Evolutionary conservation across 1,140 invertebrate genomes (phyloP).

Genomic region (Brachionus paranguensis): DNA sequence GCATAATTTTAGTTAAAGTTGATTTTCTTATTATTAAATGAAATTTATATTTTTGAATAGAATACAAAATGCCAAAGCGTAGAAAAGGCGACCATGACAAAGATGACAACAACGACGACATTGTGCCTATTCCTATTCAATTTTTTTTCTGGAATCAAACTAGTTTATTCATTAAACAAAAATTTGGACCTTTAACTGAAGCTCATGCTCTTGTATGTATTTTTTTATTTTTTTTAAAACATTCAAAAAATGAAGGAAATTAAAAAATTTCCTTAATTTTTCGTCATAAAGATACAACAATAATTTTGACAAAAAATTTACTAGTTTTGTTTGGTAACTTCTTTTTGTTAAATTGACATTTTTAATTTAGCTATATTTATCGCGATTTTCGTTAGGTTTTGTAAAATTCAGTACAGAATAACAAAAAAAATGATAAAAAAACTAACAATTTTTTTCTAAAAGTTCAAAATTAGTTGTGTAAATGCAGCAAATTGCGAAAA

Average conservation of each 20-base stretch:
- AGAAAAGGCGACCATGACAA: constrained; percentile 41
- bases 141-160: constrained; percentile 95
- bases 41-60: not conserved
- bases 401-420: no score
- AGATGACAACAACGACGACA: constrained; percentile 55
- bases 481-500: no score
- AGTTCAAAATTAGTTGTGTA: no score
- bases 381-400: no score
- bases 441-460: no score
- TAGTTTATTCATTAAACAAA: constrained; percentile 41
- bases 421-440: no score
- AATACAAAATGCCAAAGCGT: constrained; percentile 40
- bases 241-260: not conserved
- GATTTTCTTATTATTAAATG: not conserved
- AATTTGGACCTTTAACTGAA: constrained; percentile 38
- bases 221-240: not conserved
- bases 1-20: not conserved
- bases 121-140: constrained; percentile 90
- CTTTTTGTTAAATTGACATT: no score
- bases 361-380: no score
- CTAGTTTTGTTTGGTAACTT: no score
- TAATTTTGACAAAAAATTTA: no score
- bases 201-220: not conserved
- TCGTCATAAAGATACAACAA: not conserved
- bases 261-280: constrained; percentile 9